phyloP scores from a whole-genome alignment of 2,797 vertebrate species.

The Gadopsis marmoratus region DNA sequence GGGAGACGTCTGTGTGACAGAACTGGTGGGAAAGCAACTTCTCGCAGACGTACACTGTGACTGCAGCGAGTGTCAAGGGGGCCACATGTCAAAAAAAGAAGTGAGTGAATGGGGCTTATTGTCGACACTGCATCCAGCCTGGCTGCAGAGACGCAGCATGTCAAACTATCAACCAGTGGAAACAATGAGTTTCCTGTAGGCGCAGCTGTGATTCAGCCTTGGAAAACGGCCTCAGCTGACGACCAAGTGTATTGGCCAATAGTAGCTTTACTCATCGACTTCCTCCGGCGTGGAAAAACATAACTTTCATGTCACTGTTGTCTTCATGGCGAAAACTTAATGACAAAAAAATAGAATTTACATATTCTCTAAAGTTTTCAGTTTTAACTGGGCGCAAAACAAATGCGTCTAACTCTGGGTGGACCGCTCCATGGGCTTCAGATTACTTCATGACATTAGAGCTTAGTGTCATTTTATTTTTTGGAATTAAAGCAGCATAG shows the following conservation, averaged over 20 bases:
- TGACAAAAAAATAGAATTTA: too few relatives aligned
- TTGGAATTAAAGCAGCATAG: not conserved
- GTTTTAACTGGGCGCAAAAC: not conserved
- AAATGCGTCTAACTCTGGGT: not conserved
- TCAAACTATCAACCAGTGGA: conserved; percentile 61
- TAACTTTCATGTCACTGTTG: not conserved
- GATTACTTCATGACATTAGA: not conserved
- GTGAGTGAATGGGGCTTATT: conserved; percentile 68
- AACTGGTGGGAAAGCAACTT: conserved; percentile 67
- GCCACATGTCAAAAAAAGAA: conserved; percentile 49
- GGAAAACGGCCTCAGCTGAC: conserved; percentile 48
- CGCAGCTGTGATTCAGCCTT: conserved; percentile 43
- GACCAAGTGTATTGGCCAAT: conserved; percentile 31
- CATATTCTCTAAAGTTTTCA: not conserved
- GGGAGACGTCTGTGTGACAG: conserved; percentile 34
- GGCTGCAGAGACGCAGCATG: conserved; percentile 58
- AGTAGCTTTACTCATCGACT: conserved; percentile 19
- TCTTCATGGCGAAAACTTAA: not conserved
- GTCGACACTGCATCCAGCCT: conserved; percentile 56
- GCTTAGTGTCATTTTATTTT: not conserved
- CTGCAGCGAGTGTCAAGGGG: conserved; percentile 52
- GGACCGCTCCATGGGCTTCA: not conserved
- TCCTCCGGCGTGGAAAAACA: not conserved
- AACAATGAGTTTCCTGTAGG: conserved; percentile 68
- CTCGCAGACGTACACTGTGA: conserved; percentile 52